Base-by-base conservation (phyloP, 2,113 vertebrate genomes). In the Herpetotheres cachinnans region DNA sequence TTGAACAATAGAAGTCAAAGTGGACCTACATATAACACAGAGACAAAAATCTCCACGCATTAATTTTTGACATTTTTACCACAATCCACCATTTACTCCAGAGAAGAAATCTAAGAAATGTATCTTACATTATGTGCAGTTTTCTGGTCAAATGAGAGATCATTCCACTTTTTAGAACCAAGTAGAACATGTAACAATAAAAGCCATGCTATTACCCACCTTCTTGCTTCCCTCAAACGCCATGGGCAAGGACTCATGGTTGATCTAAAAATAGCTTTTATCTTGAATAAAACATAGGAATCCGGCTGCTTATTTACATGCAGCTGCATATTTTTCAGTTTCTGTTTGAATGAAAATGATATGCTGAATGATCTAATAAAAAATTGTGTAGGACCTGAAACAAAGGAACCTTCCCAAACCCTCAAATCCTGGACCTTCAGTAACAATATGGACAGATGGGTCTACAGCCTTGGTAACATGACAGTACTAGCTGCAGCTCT, bases 391-490 rank as follows among this genome's bases (percentile, higher is more conserved):
- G 67, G 61, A 42, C 46, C 30, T 73, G 40, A 62, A 87, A 30
- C 54, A 55, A 86, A 74, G n/a, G 54, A 74, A 47, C 44, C 36
- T 49, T 36, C 56, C 30, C 18, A 62, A 47, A 38, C 9, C 20
- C 34, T 62, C 71, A 59, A 38, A 46, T n/a, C 86, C 46, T n/a
- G 4, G 30, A 38, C 32, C 16, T 38, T 52, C n/a, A 56, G 56
- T 25, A 62, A 30, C 30, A 29, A 69, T 6, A 10, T 0, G 1
- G 40, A 67, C n/a, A 18, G 15, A n/a, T 0, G 1, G 54, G 34
- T 47, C 34, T 20, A 25, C 7, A 58, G 59, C 46, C 47, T 9
- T 18, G 40, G 26, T 14, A 52, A 47, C n/a, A 9, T 1, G 26
- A 38, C 54, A 66, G 52, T 17, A 59, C 34, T 16, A 32, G 38